phyloP scores from a whole-genome alignment of 2,113 vertebrate species.

The Xiphias gladius region DNA sequence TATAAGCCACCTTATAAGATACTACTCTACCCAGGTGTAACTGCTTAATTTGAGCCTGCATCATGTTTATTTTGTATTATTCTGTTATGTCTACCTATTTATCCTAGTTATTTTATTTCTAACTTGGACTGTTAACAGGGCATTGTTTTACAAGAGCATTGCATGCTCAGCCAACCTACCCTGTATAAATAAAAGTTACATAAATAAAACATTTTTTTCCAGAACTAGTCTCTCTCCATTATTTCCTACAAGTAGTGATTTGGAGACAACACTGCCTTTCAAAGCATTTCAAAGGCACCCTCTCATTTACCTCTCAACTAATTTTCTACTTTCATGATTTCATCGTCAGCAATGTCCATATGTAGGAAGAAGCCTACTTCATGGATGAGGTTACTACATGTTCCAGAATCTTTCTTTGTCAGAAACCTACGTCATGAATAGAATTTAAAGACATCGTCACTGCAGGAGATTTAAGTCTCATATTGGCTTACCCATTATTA shows the following conservation, averaged over 20 bases:
- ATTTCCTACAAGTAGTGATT: not conserved
- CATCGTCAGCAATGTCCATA: too few species aligned
- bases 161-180: not conserved
- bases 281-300: not conserved
- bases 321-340: not conserved
- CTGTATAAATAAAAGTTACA: not conserved
- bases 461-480: too few species aligned
- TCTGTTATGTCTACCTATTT: not conserved
- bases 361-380: too few species aligned
- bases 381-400: too few species aligned
- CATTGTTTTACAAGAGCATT: too few species aligned
- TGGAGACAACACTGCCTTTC: not conserved
- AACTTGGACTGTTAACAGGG: too few species aligned
- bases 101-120: not conserved
- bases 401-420: too few species aligned
- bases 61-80: not conserved
- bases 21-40: not conserved
- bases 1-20: not conserved
- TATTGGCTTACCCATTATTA: not conserved
- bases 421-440: too few species aligned
- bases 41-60: not conserved
- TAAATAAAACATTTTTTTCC: not conserved
- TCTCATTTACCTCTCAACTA: not conserved
- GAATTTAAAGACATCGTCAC: too few species aligned
- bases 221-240: not conserved